Percentiles rank a stretch among this genome's conserved stretches.
Evolutionary conservation across 2,888 invertebrate genomes (phyloP).

Genomic region (Macropis europaea): DNA sequence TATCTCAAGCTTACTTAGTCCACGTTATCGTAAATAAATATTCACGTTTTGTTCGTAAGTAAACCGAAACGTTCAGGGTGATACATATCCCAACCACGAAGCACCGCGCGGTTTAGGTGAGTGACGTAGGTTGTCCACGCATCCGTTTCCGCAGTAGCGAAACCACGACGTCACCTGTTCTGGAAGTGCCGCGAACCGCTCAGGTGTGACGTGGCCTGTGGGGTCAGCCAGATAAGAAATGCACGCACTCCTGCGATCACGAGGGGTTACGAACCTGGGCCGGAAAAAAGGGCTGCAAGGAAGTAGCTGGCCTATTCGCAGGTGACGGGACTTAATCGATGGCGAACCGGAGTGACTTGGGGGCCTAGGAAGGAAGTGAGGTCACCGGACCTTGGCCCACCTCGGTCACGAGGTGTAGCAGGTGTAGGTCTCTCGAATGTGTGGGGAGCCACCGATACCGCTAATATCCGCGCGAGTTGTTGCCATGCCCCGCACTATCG

Average conservation of each 20-base stretch:
- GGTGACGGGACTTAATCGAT: slow-evolving; percentile 68
- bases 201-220: slow-evolving; percentile 53
- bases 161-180: slow-evolving; percentile 63
- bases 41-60: too few relatives aligned
- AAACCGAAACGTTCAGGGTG: too few relatives aligned
- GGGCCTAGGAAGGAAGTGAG: slow-evolving; percentile 72
- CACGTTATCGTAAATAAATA: too few relatives aligned
- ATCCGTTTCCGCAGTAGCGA: slow-evolving; percentile 57
- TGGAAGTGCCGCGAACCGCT: slow-evolving; percentile 44
- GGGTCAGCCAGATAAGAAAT: slow-evolving; percentile 64
- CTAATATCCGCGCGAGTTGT: slow-evolving; percentile 42
- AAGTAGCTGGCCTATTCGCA: slow-evolving; percentile 68
- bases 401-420: slow-evolving; percentile 61
- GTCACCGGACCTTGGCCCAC: slow-evolving; percentile 73
- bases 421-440: slow-evolving; percentile 41
- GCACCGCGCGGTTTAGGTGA: slow-evolving; percentile 4
- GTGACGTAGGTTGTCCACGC: slow-evolving; percentile 44
- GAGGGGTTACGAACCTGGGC: slow-evolving; percentile 17
- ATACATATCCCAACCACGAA: slow-evolving; percentile 18
- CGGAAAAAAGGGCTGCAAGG: slow-evolving; percentile 66
- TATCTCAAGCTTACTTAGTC: too few relatives aligned
- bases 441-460: slow-evolving; percentile 53
- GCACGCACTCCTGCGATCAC: slow-evolving; percentile 26
- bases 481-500: neutral
- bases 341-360: slow-evolving; percentile 45